Evolutionary conservation across 2,888 invertebrate species (phyloP).

Genomic region (Polyploca ridens): DNA sequence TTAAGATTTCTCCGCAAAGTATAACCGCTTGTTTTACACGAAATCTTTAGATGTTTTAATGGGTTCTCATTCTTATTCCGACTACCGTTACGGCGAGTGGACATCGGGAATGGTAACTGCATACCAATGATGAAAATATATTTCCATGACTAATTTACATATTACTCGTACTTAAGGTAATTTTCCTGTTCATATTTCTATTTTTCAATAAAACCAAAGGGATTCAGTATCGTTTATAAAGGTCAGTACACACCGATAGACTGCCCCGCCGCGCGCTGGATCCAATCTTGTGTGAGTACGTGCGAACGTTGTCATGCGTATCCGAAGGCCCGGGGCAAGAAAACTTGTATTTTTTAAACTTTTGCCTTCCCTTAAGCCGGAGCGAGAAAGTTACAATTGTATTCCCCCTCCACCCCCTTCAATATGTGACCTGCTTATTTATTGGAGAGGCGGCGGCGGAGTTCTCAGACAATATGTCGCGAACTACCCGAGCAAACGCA

Average conservation of each 20-base stretch:
- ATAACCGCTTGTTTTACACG: constrained; percentile 68
- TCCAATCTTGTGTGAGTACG: constrained; percentile 38
- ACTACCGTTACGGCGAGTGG: constrained; percentile 61
- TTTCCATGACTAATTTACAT: not conserved
- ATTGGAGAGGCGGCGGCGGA: constrained; percentile 80
- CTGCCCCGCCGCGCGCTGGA: not conserved
- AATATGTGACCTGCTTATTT: constrained; percentile 85
- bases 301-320: constrained; percentile 63
- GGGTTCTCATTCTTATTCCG: constrained; percentile 76
- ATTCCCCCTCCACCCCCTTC: constrained; percentile 78
- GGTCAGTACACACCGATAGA: not conserved
- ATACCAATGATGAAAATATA: constrained; percentile 54
- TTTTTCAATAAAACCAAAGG: not conserved
- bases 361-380: constrained; percentile 76
- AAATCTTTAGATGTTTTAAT: constrained; percentile 70
- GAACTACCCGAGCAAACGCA: constrained; percentile 70
- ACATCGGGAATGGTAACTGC: constrained; percentile 56
- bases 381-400: constrained; percentile 83
- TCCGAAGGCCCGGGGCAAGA: constrained; percentile 51
- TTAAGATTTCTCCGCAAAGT: constrained; percentile 44
- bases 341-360: constrained; percentile 84
- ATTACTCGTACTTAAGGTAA: not conserved
- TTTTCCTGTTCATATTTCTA: not conserved
- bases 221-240: not conserved
- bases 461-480: constrained; percentile 83